Base-by-base conservation (phyloP, 2,888 invertebrate genomes). In the Cryptocheilus praepositus region DNA sequence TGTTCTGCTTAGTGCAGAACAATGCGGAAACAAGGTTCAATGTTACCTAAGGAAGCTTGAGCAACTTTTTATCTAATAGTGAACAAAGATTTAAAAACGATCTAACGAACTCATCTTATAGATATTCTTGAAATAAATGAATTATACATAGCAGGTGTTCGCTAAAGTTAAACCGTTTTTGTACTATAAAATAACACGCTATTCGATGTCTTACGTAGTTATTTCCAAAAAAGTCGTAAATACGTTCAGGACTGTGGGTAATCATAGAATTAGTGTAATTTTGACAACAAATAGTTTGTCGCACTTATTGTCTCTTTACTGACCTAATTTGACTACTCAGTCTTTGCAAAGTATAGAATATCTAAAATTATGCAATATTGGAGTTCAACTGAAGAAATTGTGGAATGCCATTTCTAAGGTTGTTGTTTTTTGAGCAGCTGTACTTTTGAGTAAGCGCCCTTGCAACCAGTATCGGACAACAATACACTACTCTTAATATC, bases 391-490 rank as follows among this genome's bases (percentile, higher is more conserved):
- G 25, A 25, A 25, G 5, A 11, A 36, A 36, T 36, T 1, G 7
- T 11, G 7, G 36, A 11, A 36, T 11, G 36, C 11, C 3, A 1
- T 2, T 36, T 36, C 13, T 36, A 36, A 7, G 36, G 1, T 36
- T 36, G 36, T 11, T 11, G 7, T 11, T 8, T 7, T 7, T 36
- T 36, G 36, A 5, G 11, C 7, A 76, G 11, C 28, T 74, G 79
- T n/a, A 88, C 83, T 67, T 88, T 86, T 0, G 85, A 79, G 21
- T 84, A 79, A 22, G 85, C 87, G 45, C 87, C 84, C 58, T 88
- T 88, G 49, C 88, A 88, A 3, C 88, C 88, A 56, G 78, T 82
- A 18, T 81, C 76, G 1, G 76, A 60, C 2, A 11, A 25, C 11
- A 82, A n/a, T 16, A 88, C 74, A 59, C 73, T 71, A 7, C 73